A percentile compares a stretch with the other conserved stretches of the same genome.
Evolutionary conservation across 37 sponge, comb jelly and placozoan species (phyloP).

Genomic region (Spongilla lacustris): DNA sequence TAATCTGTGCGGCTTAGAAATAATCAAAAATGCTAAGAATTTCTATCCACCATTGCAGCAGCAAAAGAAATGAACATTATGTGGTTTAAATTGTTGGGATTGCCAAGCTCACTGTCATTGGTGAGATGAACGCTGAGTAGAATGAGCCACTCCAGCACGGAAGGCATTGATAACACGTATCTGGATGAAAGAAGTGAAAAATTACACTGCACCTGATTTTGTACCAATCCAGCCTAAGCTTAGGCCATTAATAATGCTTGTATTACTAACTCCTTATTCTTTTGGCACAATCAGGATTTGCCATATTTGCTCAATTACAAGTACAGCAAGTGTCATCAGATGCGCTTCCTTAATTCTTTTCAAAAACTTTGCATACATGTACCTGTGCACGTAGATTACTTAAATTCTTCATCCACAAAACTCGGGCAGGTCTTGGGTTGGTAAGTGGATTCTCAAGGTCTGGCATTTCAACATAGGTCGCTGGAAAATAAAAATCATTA

Average conservation of each 20-base stretch:
- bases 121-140: neutral
- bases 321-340: too few relatives aligned
- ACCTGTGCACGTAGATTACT: conserved; percentile 75
- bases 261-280: too few relatives aligned
- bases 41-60: too few relatives aligned
- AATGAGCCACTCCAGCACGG: conserved; percentile 46
- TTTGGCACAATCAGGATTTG: too few relatives aligned
- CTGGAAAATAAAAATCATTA: too few relatives aligned
- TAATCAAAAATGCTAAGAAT: too few relatives aligned
- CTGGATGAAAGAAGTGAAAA: conserved; percentile 23
- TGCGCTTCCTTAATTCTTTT: neutral
- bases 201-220: neutral
- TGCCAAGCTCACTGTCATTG: too few relatives aligned
- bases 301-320: neutral
- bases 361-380: neutral
- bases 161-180: conserved; percentile 95
- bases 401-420: conserved; percentile 75
- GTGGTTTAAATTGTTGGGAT: too few relatives aligned
- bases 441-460: neutral
- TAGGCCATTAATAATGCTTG: too few relatives aligned
- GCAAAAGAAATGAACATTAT: too few relatives aligned
- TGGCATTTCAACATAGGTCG: too few relatives aligned
- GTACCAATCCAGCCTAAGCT: neutral
- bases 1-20: too few relatives aligned
- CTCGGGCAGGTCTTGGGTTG: conserved; percentile 48